Evolutionary conservation across 2,113 vertebrate genomes (phyloP).

Genomic region (Dicerorhinus sumatrensis): DNA sequence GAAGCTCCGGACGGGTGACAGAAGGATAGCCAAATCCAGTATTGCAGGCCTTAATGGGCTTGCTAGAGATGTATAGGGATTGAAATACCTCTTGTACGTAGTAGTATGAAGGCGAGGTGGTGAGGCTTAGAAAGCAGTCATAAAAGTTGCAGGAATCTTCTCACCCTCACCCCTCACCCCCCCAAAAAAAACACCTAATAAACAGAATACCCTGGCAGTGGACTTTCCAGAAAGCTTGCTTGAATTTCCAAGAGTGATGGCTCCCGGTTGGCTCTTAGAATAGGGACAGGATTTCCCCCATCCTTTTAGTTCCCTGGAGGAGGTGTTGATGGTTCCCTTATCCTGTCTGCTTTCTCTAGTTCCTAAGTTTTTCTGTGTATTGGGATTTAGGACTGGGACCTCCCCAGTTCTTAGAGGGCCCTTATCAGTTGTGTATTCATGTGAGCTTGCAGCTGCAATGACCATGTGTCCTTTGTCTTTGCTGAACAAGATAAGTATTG

Average conservation of each 20-base stretch:
- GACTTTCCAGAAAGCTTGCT: background rate
- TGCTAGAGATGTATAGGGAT: background rate
- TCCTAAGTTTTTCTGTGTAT: conserved; percentile 43
- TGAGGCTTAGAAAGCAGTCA: conserved; percentile 26
- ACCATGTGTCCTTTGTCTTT: conserved; percentile 22
- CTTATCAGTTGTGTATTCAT: conserved; percentile 23
- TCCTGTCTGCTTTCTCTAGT: conserved; percentile 3
- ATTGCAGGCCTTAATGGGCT: background rate
- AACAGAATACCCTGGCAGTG: background rate
- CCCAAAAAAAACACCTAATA: background rate
- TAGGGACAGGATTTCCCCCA: background rate
- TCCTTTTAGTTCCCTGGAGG: conserved; percentile 34
- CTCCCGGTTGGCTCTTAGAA: background rate
- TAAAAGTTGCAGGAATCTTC: background rate
- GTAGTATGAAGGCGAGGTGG: background rate
- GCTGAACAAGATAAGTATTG: conserved; percentile 30
- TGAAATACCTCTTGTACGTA: conserved; percentile 9
- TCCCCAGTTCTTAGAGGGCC: background rate
- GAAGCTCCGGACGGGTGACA: background rate
- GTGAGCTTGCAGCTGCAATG: conserved; percentile 30
- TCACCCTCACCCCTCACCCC: background rate
- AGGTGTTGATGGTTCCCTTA: conserved; percentile 34
- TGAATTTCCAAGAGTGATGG: background rate
- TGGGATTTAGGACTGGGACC: conserved; percentile 3
- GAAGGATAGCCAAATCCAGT: background rate